A percentile compares a stretch with the other conserved stretches of the same genome.
Conservation (phyloP, 2,113 vertebrate genomes). For the Cisticola juncidis region DNA sequence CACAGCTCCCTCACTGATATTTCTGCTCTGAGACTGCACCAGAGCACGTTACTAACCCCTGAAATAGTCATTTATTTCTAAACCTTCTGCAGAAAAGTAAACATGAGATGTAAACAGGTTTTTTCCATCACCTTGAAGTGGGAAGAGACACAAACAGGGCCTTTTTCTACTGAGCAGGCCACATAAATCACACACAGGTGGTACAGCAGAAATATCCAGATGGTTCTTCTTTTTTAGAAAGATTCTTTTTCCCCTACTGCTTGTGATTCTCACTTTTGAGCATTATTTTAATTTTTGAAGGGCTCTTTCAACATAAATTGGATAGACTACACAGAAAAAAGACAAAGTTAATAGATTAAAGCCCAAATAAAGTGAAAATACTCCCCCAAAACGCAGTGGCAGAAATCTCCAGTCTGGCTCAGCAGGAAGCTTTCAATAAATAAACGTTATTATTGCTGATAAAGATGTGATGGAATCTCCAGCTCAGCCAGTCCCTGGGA, state of each 20-base stretch:
- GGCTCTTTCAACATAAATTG: background rate
- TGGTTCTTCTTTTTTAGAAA: background rate
- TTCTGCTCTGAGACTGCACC: background rate
- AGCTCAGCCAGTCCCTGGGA: background rate
- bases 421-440: background rate
- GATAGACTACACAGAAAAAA: background rate
- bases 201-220: background rate
- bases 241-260: background rate
- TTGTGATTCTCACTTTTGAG: background rate
- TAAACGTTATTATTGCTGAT: background rate
- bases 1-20: background rate
- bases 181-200: background rate
- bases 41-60: background rate
- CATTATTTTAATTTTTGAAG: background rate
- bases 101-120: background rate
- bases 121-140: background rate
- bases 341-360: background rate
- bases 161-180: background rate
- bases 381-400: background rate
- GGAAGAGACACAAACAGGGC: background rate
- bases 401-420: background rate
- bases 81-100: background rate
- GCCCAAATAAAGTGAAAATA: background rate
- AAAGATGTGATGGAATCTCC: background rate
- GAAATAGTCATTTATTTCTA: background rate